Evolutionary conservation across 2,797 vertebrate genomes (phyloP).

Genomic region (Astyanax mexicanus): DNA sequence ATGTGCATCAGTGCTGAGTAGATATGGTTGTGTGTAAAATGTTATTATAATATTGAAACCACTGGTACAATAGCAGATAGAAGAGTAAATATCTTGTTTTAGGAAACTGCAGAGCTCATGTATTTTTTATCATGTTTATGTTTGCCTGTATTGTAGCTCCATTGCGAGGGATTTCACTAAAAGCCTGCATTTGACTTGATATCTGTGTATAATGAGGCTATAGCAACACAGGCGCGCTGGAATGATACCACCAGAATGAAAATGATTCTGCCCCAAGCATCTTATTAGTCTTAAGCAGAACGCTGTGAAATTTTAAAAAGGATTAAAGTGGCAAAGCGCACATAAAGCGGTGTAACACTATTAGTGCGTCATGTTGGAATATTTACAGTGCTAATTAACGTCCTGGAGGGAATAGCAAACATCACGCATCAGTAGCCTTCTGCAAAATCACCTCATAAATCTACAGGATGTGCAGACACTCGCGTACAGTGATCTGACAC

Average conservation of each 20-base stretch:
- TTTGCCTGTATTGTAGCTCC: not conserved
- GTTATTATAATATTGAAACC: too few relatives aligned
- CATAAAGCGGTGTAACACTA: slow-evolving; percentile 16
- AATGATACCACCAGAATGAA: slow-evolving; percentile 6
- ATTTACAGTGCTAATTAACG: slow-evolving; percentile 26
- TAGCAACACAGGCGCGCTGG: not conserved
- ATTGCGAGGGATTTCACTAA: not conserved
- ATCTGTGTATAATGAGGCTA: not conserved
- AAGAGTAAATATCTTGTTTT: not conserved
- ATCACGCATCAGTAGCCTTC: slow-evolving; percentile 14
- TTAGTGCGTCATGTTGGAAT: slow-evolving; percentile 18
- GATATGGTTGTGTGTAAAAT: too few relatives aligned
- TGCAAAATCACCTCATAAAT: slow-evolving; percentile 33
- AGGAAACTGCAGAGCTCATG: not conserved
- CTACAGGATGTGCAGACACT: slow-evolving; percentile 13
- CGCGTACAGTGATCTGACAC: not conserved
- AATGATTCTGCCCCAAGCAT: slow-evolving; percentile 3
- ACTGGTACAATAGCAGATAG: not conserved
- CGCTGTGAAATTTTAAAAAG: slow-evolving; percentile 26
- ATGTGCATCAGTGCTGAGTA: too few relatives aligned
- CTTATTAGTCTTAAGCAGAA: slow-evolving; percentile 26
- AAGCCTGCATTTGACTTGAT: not conserved
- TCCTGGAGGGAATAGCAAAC: not conserved
- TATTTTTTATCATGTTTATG: not conserved
- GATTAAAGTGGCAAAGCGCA: slow-evolving; percentile 7